Evolutionary conservation across 2,797 vertebrate species (phyloP).

Genomic region (Mus minutoides): DNA sequence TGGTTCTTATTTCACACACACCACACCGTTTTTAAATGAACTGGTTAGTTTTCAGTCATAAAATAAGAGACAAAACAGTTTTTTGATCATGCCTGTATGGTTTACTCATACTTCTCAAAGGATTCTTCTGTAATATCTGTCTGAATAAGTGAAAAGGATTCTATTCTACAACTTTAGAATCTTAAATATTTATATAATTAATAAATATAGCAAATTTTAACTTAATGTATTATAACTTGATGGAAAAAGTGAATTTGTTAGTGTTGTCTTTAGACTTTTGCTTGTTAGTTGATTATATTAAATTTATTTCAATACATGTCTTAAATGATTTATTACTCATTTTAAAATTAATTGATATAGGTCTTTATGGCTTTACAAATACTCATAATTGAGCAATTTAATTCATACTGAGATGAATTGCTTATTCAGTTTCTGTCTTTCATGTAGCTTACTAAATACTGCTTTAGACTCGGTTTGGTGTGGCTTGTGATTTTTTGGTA

Average conservation of each 20-base stretch:
- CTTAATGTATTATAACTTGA: not conserved
- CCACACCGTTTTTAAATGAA: not conserved
- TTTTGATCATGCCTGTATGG: not conserved
- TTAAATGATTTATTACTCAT: constrained; percentile 39
- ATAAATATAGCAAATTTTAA: not conserved
- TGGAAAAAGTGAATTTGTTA: constrained; percentile 17
- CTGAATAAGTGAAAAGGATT: constrained; percentile 29
- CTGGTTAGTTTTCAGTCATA: not conserved
- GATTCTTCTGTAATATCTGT: not conserved
- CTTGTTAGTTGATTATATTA: constrained; percentile 26
- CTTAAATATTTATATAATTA: constrained; percentile 7
- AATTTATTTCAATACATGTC: not conserved
- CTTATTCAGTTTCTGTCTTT: constrained; percentile 27
- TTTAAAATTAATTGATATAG: not conserved
- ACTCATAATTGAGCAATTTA: not conserved
- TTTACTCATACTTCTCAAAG: not conserved
- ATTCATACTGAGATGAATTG: not conserved
- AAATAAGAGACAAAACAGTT: not conserved
- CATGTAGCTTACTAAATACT: not conserved
- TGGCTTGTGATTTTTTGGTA: not conserved
- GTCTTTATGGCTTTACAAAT: not conserved
- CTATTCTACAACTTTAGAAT: not conserved
- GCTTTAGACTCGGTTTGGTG: not conserved
- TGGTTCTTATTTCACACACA: not conserved
- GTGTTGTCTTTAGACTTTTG: not conserved